These are phyloP conservation scores for Rhinichthys klamathensis DNA, from an alignment of 2,113 vertebrate species.

Conservation along the genomic window DNA sequence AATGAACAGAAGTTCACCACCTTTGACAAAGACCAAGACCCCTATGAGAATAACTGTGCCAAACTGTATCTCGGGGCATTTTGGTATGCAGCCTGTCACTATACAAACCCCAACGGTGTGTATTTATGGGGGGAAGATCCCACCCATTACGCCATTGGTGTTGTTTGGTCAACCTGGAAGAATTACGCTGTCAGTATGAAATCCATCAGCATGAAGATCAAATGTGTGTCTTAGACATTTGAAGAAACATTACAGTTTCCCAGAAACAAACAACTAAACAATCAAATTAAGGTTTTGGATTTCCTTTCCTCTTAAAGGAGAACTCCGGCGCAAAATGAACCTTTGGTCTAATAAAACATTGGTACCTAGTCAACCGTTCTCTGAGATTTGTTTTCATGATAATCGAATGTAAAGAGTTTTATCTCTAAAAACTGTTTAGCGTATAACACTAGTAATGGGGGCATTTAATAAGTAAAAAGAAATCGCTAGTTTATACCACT, in stretches of 20 bases:
- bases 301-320: not conserved
- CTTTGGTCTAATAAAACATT: too few species aligned
- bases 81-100: slow-evolving; percentile 78
- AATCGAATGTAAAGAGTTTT: too few species aligned
- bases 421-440: too few species aligned
- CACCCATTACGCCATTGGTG: too few species aligned
- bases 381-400: too few species aligned
- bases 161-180: fast-evolving
- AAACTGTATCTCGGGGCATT: slow-evolving; percentile 72
- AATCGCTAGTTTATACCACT: too few species aligned
- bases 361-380: too few species aligned
- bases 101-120: slow-evolving; percentile 73
- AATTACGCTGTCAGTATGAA: too few species aligned
- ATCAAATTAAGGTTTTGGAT: not conserved
- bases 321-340: too few species aligned
- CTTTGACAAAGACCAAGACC: slow-evolving; percentile 80
- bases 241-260: not conserved
- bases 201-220: too few species aligned
- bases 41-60: slow-evolving; percentile 70
- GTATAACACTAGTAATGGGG: too few species aligned
- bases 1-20: slow-evolving; percentile 81
- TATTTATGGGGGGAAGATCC: slow-evolving; percentile 57
- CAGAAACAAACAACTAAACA: not conserved
- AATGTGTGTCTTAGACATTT: not conserved
- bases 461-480: too few species aligned